Conservation (phyloP, 2,888 invertebrate genomes). For the Dyspetes luteomarginatus region DNA sequence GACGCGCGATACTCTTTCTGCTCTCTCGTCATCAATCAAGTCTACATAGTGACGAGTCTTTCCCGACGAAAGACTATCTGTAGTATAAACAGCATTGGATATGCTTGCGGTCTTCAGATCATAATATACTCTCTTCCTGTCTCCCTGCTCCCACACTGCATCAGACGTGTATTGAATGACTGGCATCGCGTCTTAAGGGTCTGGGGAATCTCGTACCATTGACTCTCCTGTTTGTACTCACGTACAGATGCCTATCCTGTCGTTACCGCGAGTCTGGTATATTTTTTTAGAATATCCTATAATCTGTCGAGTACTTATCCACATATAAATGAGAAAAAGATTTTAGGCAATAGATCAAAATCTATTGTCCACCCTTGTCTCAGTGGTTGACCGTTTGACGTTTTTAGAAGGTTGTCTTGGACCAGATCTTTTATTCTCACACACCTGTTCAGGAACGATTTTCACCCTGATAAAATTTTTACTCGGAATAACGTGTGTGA, state of each 20-base stretch:
- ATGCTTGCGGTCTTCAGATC: slow-evolving; percentile 24
- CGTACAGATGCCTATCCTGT: not conserved
- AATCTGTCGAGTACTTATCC: not conserved
- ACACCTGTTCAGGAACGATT: too few relatives aligned
- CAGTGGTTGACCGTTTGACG: too few relatives aligned
- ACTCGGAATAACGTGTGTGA: too few relatives aligned
- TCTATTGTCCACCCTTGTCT: too few relatives aligned
- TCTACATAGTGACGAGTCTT: slow-evolving; percentile 37
- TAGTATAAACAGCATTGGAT: slow-evolving; percentile 56
- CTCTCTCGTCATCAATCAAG: slow-evolving; percentile 54
- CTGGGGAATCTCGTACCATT: slow-evolving; percentile 27
- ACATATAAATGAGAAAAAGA: too few relatives aligned
- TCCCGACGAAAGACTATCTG: slow-evolving; percentile 17
- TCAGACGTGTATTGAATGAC: slow-evolving; percentile 21
- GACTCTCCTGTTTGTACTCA: not conserved
- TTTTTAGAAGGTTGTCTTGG: too few relatives aligned
- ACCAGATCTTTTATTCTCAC: too few relatives aligned
- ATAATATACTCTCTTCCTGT: slow-evolving; percentile 8
- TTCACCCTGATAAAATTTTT: too few relatives aligned
- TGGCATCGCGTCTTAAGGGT: slow-evolving; percentile 20
- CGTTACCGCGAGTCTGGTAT: not conserved
- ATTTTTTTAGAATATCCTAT: not conserved
- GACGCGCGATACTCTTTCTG: slow-evolving; percentile 28
- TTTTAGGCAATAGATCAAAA: too few relatives aligned
- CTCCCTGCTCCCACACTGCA: not conserved